These are phyloP conservation scores for Bradypus variegatus DNA, from an alignment of 2,797 vertebrate genomes.

Conservation along the genomic window DNA sequence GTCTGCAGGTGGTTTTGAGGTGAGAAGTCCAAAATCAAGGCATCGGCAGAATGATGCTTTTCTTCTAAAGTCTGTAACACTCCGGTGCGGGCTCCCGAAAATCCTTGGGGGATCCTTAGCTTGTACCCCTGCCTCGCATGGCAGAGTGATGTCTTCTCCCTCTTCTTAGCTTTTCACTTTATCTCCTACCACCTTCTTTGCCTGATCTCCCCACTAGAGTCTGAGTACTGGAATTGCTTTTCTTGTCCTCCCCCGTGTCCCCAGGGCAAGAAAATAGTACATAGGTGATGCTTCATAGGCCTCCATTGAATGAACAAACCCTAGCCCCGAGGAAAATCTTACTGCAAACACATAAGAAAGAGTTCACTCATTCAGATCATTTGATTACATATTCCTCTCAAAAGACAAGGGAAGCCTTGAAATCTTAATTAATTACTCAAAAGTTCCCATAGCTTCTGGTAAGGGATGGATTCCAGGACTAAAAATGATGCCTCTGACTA, in stretches of 20 bases:
- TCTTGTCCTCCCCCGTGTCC: not conserved
- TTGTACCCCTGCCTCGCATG: too few species aligned
- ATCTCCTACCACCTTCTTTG: not conserved
- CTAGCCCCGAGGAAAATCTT: not conserved
- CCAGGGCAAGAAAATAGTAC: not conserved
- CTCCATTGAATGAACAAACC: not conserved
- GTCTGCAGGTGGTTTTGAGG: too few species aligned
- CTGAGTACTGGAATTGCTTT: not conserved
- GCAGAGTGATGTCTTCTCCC: too few species aligned
- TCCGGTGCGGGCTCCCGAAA: too few species aligned
- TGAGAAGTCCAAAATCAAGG: too few species aligned
- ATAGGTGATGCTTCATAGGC: not conserved
- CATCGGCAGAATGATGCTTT: too few species aligned
- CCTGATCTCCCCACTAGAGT: not conserved
- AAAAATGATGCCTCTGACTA: not conserved
- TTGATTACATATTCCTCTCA: not conserved
- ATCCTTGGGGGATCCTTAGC: too few species aligned
- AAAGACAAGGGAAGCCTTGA: not conserved
- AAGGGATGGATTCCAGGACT: not conserved
- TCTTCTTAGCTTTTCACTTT: not conserved
- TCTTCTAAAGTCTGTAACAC: too few species aligned
- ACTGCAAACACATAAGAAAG: not conserved
- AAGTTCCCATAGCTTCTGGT: not conserved
- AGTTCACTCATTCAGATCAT: not conserved
- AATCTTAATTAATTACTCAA: not conserved